Conservation (phyloP, 2,888 invertebrate genomes). For the Laothoe populi region DNA sequence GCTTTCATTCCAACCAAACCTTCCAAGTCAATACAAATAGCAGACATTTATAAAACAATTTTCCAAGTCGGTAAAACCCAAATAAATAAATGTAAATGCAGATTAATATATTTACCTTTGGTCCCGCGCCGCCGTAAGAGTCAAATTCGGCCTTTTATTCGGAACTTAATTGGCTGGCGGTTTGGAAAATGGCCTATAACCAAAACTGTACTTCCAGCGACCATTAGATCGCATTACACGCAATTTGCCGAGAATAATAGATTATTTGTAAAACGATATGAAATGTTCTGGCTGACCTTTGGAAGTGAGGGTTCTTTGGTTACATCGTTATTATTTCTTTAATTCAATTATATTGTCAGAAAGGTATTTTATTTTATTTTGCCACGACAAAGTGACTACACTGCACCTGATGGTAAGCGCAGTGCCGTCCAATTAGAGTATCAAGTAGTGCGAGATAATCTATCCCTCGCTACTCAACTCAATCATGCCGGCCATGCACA, state of each 20-base stretch:
- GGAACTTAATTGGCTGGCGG: slow-evolving; percentile 51
- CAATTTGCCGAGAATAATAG: slow-evolving; percentile 17
- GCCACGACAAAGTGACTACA: too few species aligned
- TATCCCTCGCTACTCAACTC: too few species aligned
- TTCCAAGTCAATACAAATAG: neutral
- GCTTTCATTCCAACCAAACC: neutral
- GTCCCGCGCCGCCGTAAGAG: slow-evolving; percentile 37
- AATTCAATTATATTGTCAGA: neutral
- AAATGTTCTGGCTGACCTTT: slow-evolving; percentile 22
- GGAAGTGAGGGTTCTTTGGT: neutral
- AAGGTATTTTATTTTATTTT: neutral
- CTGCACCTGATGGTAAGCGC: too few species aligned
- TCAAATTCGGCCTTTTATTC: slow-evolving; percentile 46
- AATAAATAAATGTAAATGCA: slow-evolving; percentile 12
- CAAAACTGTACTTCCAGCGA: slow-evolving; percentile 38
- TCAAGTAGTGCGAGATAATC: too few species aligned
- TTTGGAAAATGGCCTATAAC: slow-evolving; percentile 50
- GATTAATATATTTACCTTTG: slow-evolving; percentile 36
- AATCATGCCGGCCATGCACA: too few species aligned
- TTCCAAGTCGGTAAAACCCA: neutral
- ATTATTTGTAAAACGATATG: slow-evolving; percentile 22
- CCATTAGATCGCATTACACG: slow-evolving; percentile 26
- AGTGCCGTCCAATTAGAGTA: too few species aligned
- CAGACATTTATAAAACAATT: neutral
- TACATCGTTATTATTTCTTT: neutral